Base-by-base conservation (phyloP, 2,113 vertebrate genomes). In the Chloropsis hardwickii region DNA sequence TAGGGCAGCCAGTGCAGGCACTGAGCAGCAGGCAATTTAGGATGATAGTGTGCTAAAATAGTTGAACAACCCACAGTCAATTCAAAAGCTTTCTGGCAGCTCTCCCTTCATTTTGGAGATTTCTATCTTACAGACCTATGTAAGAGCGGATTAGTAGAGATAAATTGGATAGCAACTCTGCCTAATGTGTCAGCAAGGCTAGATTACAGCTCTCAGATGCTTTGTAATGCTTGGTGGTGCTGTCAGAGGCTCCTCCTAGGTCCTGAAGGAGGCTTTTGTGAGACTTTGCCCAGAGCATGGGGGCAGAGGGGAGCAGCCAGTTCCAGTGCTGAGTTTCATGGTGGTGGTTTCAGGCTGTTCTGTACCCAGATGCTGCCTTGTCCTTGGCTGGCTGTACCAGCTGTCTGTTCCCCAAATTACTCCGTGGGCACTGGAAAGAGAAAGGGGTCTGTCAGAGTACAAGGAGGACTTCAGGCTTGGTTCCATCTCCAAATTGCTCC, bases 41-140 rank as follows among this genome's bases (percentile, higher is more conserved):
- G 76, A 84, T 92, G 92, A 94, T 93, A 88, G 77, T 5, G 23
- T 89, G 93, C 81, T 95, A 94, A 91, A 97, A 91, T 76, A 91
- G 84, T 25, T n/a, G 27, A 94, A 86, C 77, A 88, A 66, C 64
- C 95, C 92, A 79, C 93, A 91, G 91, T 88, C 98, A 97, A 95
- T 97, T 98, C 88, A 96, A 96, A 98, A 97, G 96, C 97, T 97
- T 97, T 98, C 94, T 96, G 95, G 92, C 93, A 93, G 86, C 78
- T 97, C 39, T 51, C 91, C 70, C 94, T 97, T 93, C 78, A 95
- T 96, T 98, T 97, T 91, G 73, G 95, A 95, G 88, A 88, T 81
- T 95, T 96, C 77, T 88, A 29, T 88, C 90, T 96, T 93, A 92
- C 87, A 94, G 92, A 77, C 73, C 92, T 64, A 45, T 93, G 72